Percentiles rank a stretch among this genome's conserved stretches.
Conservation (phyloP, 2,888 invertebrate species). For the Folsomia manolachei region DNA sequence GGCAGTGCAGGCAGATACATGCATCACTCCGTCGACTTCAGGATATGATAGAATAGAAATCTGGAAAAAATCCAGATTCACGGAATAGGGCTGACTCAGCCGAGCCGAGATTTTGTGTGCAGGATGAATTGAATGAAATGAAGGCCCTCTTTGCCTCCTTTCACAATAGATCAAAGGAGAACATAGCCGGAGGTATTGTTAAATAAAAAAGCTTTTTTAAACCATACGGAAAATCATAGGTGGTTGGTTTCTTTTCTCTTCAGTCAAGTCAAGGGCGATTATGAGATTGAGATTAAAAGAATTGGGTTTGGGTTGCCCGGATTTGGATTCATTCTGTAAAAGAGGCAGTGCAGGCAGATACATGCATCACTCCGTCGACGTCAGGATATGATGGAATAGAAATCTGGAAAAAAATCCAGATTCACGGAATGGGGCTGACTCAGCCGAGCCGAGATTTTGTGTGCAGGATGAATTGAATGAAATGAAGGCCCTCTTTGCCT, state of each 20-base stretch:
- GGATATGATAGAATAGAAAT: background rate
- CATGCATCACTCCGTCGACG: background rate
- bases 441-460: background rate
- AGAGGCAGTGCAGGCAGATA: background rate
- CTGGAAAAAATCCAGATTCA: background rate
- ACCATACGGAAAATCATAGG: too few species aligned
- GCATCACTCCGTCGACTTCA: background rate
- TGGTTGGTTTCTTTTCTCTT: too few species aligned
- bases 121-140: background rate
- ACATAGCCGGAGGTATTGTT: constrained; percentile 2
- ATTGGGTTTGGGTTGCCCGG: too few species aligned
- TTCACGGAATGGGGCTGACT: too few species aligned
- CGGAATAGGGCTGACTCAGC: too few species aligned
- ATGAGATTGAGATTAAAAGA: background rate
- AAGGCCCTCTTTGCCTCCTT: background rate
- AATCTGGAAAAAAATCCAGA: background rate
- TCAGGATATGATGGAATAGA: background rate
- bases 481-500: background rate
- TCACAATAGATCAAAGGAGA: background rate
- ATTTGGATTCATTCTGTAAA: background rate
- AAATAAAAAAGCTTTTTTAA: constrained; percentile 2
- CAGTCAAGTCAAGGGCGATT: background rate
- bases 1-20: background rate
- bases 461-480: background rate
- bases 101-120: background rate